These are phyloP conservation scores for Pseudoips prasinana DNA, from an alignment of 2,888 invertebrate species.

Conservation along the genomic window DNA sequence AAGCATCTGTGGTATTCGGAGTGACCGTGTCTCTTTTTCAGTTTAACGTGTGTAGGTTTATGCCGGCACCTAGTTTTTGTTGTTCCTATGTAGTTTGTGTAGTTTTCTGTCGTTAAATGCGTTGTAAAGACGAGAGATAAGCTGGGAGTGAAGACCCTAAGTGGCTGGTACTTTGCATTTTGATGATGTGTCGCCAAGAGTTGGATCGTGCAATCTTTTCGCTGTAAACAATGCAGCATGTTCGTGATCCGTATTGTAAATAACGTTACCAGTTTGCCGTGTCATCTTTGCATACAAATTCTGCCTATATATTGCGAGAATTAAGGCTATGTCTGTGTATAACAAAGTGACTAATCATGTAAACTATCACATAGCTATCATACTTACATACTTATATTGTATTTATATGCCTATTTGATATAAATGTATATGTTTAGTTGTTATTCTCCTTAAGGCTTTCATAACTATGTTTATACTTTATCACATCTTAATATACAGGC, in stretches of 20 bases:
- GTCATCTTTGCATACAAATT: constrained; percentile 19
- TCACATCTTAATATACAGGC: no score
- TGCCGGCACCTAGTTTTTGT: constrained; percentile 64
- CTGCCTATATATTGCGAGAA: background rate
- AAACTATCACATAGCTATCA: no score
- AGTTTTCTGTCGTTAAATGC: constrained; percentile 48
- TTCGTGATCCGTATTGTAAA: constrained; percentile 57
- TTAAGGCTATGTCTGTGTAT: no score
- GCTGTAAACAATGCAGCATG: constrained; percentile 68
- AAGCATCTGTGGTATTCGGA: constrained; percentile 41
- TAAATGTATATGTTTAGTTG: no score
- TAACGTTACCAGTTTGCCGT: constrained; percentile 31
- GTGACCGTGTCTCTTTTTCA: constrained; percentile 44
- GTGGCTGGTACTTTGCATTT: constrained; percentile 12
- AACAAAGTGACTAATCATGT: no score
- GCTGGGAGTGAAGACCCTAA: constrained; percentile 9
- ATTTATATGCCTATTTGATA: no score
- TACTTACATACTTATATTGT: no score
- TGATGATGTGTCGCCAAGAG: constrained; percentile 22
- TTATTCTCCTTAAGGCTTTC: no score
- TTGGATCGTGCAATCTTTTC: constrained; percentile 36
- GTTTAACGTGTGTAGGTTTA: constrained; percentile 45
- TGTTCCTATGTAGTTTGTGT: constrained; percentile 51
- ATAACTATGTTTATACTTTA: no score
- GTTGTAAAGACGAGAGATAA: constrained; percentile 35